Conservation (phyloP, 1,140 invertebrate genomes). For the Ridgeia piscesae region DNA sequence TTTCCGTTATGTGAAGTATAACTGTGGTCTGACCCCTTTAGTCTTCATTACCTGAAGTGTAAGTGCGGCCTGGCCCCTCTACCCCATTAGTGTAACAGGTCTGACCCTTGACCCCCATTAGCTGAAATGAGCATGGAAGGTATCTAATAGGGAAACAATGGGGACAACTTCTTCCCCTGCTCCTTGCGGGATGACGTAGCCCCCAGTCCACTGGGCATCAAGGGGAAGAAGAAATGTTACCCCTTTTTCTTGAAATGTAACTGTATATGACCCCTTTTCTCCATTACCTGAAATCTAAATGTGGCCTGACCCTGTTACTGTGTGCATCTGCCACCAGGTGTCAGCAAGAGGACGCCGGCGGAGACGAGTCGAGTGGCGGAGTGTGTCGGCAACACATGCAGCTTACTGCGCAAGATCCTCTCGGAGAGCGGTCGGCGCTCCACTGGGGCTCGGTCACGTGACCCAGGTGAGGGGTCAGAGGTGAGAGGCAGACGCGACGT, state of each 20-base stretch:
- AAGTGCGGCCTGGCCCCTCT: not conserved
- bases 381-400: conserved; percentile 81
- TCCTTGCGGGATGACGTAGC: too few species aligned
- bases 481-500: not conserved
- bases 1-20: too few species aligned
- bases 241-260: not conserved
- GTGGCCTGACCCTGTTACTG: conserved; percentile 4
- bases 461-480: not conserved
- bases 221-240: too few species aligned
- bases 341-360: conserved; percentile 32
- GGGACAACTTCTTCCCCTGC: too few species aligned
- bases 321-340: not conserved
- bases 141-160: too few species aligned
- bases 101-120: too few species aligned
- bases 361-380: conserved; percentile 69
- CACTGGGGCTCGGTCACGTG: not conserved
- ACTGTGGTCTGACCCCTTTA: too few species aligned
- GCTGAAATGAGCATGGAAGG: too few species aligned
- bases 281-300: not conserved
- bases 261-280: too few species aligned
- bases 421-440: conserved; percentile 63
- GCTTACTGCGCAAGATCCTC: conserved; percentile 79
- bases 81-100: too few species aligned
- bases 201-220: too few species aligned
- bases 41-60: not conserved